phyloP scores from a whole-genome alignment of 2,113 vertebrate species.

The Petroica traversi region DNA sequence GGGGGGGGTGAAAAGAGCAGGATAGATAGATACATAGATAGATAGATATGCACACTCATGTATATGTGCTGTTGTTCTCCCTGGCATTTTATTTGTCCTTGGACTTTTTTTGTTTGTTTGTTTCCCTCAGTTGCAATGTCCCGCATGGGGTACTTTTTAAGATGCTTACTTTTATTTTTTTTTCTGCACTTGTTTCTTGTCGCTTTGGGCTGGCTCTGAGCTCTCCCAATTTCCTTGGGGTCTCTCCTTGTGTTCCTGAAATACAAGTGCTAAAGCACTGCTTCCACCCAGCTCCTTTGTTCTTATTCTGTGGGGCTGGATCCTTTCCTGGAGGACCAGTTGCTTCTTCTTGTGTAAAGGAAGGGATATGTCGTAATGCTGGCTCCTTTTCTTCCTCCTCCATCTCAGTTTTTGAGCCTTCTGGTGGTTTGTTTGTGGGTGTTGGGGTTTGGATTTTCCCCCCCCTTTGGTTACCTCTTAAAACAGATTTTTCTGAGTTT shows the following conservation, averaged over 20 bases:
- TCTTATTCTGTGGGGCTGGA: not conserved
- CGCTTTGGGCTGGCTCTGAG: not conserved
- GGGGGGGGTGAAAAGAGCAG: not conserved
- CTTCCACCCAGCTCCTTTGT: not conserved
- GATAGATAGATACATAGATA: too few relatives aligned
- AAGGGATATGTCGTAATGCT: not conserved
- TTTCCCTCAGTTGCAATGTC: fast-evolving
- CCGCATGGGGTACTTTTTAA: not conserved
- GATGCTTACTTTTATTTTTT: not conserved
- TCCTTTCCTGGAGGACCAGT: not conserved
- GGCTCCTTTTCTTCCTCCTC: not conserved
- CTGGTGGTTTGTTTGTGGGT: not conserved
- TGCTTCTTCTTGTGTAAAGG: not conserved
- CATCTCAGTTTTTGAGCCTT: not conserved
- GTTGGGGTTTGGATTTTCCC: not conserved
- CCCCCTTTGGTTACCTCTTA: not conserved
- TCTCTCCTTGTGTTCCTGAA: not conserved
- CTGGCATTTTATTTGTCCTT: not conserved
- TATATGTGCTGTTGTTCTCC: fast-evolving
- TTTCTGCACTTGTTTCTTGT: not conserved
- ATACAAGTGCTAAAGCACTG: not conserved
- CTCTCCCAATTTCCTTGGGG: not conserved
- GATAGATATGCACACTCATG: too few relatives aligned
- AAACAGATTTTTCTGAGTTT: not conserved
- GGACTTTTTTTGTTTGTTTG: not conserved